Conservation (phyloP, 2,113 vertebrate species). For the Polypterus senegalus region DNA sequence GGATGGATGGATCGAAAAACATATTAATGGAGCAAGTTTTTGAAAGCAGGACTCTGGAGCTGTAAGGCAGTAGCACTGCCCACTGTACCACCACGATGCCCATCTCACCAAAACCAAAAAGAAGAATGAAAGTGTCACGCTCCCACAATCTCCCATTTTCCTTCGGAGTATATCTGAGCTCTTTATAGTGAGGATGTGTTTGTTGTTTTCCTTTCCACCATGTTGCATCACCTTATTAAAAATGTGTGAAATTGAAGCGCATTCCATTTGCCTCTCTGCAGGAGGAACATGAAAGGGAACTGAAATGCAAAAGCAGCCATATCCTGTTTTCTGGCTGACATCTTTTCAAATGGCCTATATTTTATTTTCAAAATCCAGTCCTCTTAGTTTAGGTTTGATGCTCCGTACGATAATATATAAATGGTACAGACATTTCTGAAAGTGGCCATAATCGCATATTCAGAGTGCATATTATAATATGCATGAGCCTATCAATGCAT, state of each 20-base stretch:
- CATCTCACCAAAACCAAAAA: no score
- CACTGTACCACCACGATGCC: no score
- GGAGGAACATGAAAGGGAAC: background rate
- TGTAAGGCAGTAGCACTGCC: no score
- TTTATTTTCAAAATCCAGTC: background rate
- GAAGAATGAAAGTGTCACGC: no score
- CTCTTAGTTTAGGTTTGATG: background rate
- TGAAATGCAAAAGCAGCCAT: background rate
- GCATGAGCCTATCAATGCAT: background rate
- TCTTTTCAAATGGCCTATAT: background rate
- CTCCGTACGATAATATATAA: background rate
- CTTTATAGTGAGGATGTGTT: no score
- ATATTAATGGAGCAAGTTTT: no score
- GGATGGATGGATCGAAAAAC: no score
- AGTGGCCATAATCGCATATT: background rate
- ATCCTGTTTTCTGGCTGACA: constrained; percentile 1
- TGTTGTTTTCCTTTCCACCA: no score
- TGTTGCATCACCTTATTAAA: no score
- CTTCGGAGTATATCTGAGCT: no score
- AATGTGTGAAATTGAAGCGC: background rate
- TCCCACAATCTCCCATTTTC: no score
- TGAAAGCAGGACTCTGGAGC: no score
- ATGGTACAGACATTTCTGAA: background rate
- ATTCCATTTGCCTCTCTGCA: background rate
- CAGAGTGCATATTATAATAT: background rate